Evolutionary conservation across 2,888 invertebrate genomes (phyloP).

Genomic region (Sepioteuthis lessoniana): DNA sequence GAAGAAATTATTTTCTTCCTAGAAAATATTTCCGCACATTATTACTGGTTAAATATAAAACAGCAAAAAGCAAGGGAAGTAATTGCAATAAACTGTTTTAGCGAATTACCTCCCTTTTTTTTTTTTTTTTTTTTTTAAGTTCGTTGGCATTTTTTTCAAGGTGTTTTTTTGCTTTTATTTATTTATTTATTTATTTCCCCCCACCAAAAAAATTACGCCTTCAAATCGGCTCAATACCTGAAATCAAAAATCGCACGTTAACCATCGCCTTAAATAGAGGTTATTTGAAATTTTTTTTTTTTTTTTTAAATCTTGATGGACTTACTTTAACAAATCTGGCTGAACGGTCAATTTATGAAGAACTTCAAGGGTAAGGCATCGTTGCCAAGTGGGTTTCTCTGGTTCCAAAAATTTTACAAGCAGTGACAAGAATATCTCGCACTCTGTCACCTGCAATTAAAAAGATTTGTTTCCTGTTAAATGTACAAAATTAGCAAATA

Average conservation of each 20-base stretch:
- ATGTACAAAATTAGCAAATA: no score
- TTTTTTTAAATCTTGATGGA: neutral
- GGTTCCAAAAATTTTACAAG: slow-evolving; percentile 97
- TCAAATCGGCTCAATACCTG: no score
- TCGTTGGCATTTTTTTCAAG: no score
- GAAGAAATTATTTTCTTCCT: no score
- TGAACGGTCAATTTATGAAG: slow-evolving; percentile 94
- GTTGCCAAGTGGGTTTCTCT: slow-evolving; percentile 96
- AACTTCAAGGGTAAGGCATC: slow-evolving; percentile 95
- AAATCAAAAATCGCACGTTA: no score
- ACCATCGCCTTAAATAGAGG: no score
- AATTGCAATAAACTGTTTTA: neutral
- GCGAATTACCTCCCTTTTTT: neutral
- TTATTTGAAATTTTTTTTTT: no score
- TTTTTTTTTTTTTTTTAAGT: neutral
- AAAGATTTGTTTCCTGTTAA: neutral
- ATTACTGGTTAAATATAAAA: neutral
- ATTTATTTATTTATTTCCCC: neutral
- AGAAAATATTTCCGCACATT: neutral
- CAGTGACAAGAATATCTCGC: slow-evolving; percentile 97
- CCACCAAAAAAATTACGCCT: no score
- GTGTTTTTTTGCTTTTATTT: no score
- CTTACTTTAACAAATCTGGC: slow-evolving; percentile 84
- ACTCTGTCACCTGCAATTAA: slow-evolving; percentile 86
- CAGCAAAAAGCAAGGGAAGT: neutral